phyloP scores from a whole-genome alignment of 2,113 vertebrate genomes.

The Poeciliopsis turrubarensis region DNA sequence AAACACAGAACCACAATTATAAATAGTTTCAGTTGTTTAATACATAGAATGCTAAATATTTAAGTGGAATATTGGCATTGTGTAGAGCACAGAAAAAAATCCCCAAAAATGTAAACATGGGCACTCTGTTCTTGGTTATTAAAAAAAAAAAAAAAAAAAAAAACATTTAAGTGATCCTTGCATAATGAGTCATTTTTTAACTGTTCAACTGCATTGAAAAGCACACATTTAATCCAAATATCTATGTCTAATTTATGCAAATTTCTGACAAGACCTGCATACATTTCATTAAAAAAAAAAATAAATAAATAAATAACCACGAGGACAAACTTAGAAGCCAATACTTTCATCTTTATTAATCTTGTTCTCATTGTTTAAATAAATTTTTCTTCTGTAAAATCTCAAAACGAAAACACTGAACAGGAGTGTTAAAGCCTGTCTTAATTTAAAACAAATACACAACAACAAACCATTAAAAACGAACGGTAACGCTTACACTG shows the following conservation, averaged over 20 bases:
- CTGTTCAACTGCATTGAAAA: neutral
- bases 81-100: neutral
- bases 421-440: constrained; percentile 85
- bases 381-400: constrained; percentile 83
- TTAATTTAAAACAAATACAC: constrained; percentile 84
- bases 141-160: neutral
- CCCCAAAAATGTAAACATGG: too few relatives aligned
- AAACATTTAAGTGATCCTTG: neutral
- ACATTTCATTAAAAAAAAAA: neutral
- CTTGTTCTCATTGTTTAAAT: constrained; percentile 84
- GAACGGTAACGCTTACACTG: constrained; percentile 78
- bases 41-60: too few relatives aligned
- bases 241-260: neutral
- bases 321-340: constrained; percentile 68
- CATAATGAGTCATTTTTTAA: neutral
- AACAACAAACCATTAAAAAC: constrained; percentile 82
- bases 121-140: neutral
- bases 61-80: neutral
- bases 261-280: neutral
- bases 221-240: neutral
- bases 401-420: constrained; percentile 83
- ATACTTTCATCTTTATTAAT: constrained; percentile 84
- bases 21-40: too few relatives aligned
- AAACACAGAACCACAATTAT: too few relatives aligned
- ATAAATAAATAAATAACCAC: constrained; percentile 9